Percentiles rank a stretch among this genome's conserved stretches.
These are phyloP conservation scores for Coccyzus lansbergi DNA, from an alignment of 2,797 vertebrate genomes.

Conservation along the genomic window DNA sequence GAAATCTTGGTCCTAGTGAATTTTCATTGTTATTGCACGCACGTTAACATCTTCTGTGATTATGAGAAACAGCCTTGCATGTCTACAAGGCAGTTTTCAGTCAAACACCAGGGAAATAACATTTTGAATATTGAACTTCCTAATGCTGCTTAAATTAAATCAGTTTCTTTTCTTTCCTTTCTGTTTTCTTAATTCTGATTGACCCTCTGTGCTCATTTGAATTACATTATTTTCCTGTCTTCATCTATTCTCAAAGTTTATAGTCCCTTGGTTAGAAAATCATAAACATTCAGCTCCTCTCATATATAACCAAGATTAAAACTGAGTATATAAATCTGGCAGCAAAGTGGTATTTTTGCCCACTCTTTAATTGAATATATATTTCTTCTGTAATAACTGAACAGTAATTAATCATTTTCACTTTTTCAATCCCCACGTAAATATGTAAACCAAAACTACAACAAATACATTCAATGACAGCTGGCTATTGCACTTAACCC, in stretches of 20 bases:
- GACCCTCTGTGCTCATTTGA: conserved; percentile 59
- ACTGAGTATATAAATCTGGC: conserved; percentile 64
- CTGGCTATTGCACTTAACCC: conserved; percentile 53
- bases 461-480: conserved; percentile 44
- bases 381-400: conserved; percentile 62
- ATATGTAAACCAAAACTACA: conserved; percentile 54
- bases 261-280: conserved; percentile 72
- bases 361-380: conserved; percentile 44
- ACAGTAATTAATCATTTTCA: conserved; percentile 19
- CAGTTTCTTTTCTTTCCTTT: conserved; percentile 60
- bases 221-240: conserved; percentile 73
- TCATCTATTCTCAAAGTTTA: conserved; percentile 70
- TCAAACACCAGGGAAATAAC: conserved; percentile 63
- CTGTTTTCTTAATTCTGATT: conserved; percentile 61
- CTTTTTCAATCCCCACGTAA: conserved; percentile 39
- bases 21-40: conserved; percentile 38
- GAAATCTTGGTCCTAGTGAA: background rate
- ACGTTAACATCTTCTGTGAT: conserved; percentile 4
- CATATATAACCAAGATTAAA: conserved; percentile 73
- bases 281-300: conserved; percentile 69
- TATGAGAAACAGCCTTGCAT: conserved; percentile 40
- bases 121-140: conserved; percentile 57
- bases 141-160: conserved; percentile 72
- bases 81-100: conserved; percentile 60
- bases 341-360: conserved; percentile 62